phyloP scores from a whole-genome alignment of 2,113 vertebrate genomes.

The Elanoides forficatus region DNA sequence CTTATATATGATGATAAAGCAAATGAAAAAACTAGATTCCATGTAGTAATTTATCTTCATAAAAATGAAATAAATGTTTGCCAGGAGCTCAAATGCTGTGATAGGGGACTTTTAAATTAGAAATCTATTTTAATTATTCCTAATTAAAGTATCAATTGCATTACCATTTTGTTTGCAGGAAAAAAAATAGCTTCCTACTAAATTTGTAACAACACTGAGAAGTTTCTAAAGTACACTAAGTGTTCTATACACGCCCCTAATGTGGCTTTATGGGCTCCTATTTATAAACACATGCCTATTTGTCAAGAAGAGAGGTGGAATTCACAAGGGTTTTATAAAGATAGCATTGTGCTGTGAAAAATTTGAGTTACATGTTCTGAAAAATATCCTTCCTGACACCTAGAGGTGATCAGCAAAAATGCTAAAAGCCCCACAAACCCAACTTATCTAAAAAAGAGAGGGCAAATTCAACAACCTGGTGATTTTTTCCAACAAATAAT shows the following conservation, averaged over 20 bases:
- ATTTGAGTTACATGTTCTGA: not conserved
- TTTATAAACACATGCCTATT: not conserved
- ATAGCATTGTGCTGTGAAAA: not conserved
- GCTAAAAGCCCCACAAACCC: not conserved
- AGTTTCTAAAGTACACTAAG: too few relatives aligned
- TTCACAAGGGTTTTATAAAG: not conserved
- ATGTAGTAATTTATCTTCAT: accelerated
- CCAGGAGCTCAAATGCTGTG: not conserved
- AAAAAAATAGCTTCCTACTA: not conserved
- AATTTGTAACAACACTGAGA: not conserved
- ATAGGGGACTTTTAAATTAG: not conserved
- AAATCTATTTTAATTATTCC: not conserved
- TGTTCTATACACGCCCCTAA: too few relatives aligned
- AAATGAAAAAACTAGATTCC: not conserved
- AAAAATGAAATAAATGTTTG: not conserved
- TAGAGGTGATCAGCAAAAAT: not conserved
- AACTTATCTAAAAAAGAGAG: not conserved
- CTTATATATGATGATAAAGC: not conserved
- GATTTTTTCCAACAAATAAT: not conserved
- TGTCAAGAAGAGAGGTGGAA: not conserved
- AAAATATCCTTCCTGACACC: slow-evolving; percentile 42
- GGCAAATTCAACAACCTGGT: not conserved
- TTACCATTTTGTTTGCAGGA: not conserved
- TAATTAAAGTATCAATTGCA: not conserved
- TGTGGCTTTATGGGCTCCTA: not conserved